A percentile compares a stretch with the other conserved stretches of the same genome.
These are phyloP conservation scores for Conger conger DNA, from an alignment of 2,113 vertebrate species.

Conservation along the genomic window DNA sequence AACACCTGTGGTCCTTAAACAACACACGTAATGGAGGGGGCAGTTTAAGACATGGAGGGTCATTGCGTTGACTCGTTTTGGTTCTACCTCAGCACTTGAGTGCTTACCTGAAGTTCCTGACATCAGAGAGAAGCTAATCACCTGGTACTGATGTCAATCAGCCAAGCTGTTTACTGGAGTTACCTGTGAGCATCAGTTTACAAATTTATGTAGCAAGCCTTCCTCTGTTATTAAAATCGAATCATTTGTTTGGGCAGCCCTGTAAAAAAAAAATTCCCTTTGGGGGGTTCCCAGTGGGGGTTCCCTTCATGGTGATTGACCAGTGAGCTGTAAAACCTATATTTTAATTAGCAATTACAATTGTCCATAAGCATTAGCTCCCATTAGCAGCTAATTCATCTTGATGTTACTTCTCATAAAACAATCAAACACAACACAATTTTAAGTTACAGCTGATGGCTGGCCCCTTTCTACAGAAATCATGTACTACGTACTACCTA, in stretches of 20 bases:
- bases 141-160: background rate
- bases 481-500: background rate
- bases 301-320: background rate
- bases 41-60: background rate
- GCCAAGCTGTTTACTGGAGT: background rate
- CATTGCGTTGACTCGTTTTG: background rate
- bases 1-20: background rate
- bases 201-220: background rate
- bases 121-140: background rate
- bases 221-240: conserved; percentile 1
- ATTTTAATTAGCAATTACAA: background rate
- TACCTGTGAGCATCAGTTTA: background rate
- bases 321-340: background rate
- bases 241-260: background rate
- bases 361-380: background rate
- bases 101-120: background rate
- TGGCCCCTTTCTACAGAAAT: background rate
- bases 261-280: background rate
- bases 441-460: background rate
- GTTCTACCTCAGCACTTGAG: background rate
- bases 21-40: background rate
- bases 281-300: background rate
- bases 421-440: background rate
- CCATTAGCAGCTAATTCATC: background rate
- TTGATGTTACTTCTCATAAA: background rate